Conservation (phyloP, 2,113 vertebrate species). For the Tachysurus fulvidraco region DNA sequence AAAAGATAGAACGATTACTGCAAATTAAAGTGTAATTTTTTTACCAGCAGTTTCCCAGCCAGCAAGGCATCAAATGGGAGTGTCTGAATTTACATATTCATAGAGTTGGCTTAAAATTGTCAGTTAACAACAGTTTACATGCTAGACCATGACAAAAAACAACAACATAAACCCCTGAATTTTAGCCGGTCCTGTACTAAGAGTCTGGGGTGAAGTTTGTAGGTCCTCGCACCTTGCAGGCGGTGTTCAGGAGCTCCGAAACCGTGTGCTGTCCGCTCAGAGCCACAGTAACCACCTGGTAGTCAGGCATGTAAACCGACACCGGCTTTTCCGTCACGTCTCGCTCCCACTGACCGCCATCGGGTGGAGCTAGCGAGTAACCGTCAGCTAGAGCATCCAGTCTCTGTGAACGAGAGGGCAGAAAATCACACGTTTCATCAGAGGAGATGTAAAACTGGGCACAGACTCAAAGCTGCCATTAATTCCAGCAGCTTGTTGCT, state of each 20-base stretch:
- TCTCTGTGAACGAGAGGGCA: constrained; percentile 61
- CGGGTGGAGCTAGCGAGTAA: constrained; percentile 76
- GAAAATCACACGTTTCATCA: constrained; percentile 70
- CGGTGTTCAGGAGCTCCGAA: constrained; percentile 80
- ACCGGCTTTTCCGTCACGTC: constrained; percentile 69
- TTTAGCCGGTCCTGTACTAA: not conserved
- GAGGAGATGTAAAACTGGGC: constrained; percentile 64
- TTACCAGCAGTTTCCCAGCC: not conserved
- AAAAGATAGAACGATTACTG: not conserved
- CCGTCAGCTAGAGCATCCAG: constrained; percentile 76
- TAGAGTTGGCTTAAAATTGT: too few species aligned
- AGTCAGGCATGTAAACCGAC: constrained; percentile 79
- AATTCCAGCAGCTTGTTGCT: constrained; percentile 58
- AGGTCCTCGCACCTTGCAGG: constrained; percentile 83
- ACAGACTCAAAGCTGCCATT: constrained; percentile 63
- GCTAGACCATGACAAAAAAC: not conserved
- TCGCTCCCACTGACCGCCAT: constrained; percentile 74
- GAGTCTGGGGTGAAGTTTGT: not conserved
- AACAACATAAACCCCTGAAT: not conserved
- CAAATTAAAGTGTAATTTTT: not conserved
- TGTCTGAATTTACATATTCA: not conserved
- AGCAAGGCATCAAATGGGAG: not conserved
- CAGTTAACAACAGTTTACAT: too few species aligned
- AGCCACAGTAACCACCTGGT: constrained; percentile 75
- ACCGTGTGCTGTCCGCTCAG: constrained; percentile 82